Conservation (phyloP, 2,888 invertebrate genomes). For the Xanthia togata region DNA sequence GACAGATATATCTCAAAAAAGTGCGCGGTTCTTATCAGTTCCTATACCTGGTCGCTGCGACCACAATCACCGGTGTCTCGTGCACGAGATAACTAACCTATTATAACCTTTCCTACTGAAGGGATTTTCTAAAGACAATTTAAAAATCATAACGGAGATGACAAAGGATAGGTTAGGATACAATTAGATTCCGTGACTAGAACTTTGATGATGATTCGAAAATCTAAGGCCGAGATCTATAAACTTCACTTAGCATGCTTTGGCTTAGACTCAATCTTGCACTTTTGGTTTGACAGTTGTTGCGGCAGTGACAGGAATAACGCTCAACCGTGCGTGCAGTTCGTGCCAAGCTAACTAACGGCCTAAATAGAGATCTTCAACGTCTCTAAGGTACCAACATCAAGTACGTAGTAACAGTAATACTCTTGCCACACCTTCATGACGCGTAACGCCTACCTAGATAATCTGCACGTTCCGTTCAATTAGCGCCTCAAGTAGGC, state of each 20-base stretch:
- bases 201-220: neutral
- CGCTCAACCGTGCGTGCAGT: neutral
- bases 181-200: too few relatives aligned
- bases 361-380: neutral
- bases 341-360: too few relatives aligned
- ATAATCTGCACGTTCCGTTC: slow-evolving; percentile 12
- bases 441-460: slow-evolving; percentile 38
- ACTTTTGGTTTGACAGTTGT: neutral
- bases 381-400: neutral
- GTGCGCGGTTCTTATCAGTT: too few relatives aligned
- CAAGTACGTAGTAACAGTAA: neutral
- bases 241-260: neutral
- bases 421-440: slow-evolving; percentile 37
- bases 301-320: neutral
- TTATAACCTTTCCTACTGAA: too few relatives aligned
- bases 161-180: too few relatives aligned
- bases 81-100: too few relatives aligned
- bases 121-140: too few relatives aligned
- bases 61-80: too few relatives aligned
- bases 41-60: too few relatives aligned
- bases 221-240: neutral
- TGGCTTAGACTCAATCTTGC: neutral
- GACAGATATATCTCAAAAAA: neutral
- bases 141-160: too few relatives aligned
- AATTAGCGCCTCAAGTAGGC: slow-evolving; percentile 41